Conservation (phyloP, 2,797 vertebrate species). For the Mus spretus region DNA sequence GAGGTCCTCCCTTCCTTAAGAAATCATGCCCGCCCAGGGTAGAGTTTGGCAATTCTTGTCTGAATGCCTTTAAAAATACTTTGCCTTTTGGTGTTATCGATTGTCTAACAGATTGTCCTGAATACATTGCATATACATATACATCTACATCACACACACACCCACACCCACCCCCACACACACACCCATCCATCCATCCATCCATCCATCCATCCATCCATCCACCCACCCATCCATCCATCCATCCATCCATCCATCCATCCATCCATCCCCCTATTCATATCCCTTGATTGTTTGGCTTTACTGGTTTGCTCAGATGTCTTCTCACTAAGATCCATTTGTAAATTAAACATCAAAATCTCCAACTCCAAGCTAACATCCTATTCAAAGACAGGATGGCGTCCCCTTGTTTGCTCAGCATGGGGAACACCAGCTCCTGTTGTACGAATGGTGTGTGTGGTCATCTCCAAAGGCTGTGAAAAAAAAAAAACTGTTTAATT, state of each 20-base stretch:
- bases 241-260: too few species aligned
- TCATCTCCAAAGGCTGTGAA: constrained; percentile 95
- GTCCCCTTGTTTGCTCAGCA: constrained; percentile 99
- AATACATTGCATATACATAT: constrained; percentile 89
- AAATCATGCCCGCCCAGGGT: constrained; percentile 83
- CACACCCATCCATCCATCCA: constrained; percentile 77
- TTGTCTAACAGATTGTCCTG: constrained; percentile 97
- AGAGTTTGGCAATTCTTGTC: constrained; percentile 84
- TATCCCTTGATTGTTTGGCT: constrained; percentile 94
- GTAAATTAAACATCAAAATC: constrained; percentile 99
- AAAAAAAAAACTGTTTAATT: constrained; percentile 98
- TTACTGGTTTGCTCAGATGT: constrained; percentile 96
- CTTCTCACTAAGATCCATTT: constrained; percentile 99
- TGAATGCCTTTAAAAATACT: constrained; percentile 88
- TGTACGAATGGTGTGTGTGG: constrained; percentile 97
- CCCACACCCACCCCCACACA: constrained; percentile 87
- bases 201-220: too few species aligned
- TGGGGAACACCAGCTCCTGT: constrained; percentile 97
- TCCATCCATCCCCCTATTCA: too few species aligned
- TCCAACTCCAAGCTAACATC: constrained; percentile 94
- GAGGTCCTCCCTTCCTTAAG: constrained; percentile 80
- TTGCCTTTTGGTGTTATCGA: constrained; percentile 92
- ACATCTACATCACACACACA: constrained; percentile 90
- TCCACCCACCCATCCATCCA: too few species aligned
- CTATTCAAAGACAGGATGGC: constrained; percentile 99